Evolutionary conservation across 2,888 invertebrate species (phyloP), one percentile per base, ranked within the genome.

Genomic region (Chalcosyrphus nemorum): DNA sequence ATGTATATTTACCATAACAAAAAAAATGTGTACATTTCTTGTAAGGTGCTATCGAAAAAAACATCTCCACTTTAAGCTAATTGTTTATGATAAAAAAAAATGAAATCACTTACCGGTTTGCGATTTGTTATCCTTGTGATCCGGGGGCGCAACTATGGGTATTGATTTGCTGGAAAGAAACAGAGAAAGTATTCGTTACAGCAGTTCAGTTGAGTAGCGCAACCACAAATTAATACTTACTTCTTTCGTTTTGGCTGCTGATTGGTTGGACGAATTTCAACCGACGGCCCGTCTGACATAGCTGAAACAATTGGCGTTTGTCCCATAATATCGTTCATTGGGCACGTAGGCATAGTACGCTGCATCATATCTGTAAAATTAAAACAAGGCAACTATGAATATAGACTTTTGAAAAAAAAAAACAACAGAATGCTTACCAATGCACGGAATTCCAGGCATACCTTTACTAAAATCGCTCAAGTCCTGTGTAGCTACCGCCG

Each of bases 261-360:
- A 88, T 88, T 88, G 61, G 89, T 89, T 21, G 90, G 90, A 57
- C 89, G 88, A 86, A 91, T 91, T 87, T 91, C 91, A 15, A 91
- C 89, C 19, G 90, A 91, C 88, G 94, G 94, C 87, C 94, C 94
- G 89, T 95, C 94, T 72, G 94, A 93, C 92, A 94, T 94, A 85
- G 95, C 95, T 84, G 95, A 95, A 71, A 95, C 95, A 86, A 95
- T 93, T 50, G 95, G 95, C 27, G 94, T 94, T 80, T 89, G 89
- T 72, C 87, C 82, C 71, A 86, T 68, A 57, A 86, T 85, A 76
- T 89, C 81, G 54, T 47, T 68, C 7, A 70, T 65, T 71, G 57
- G 47, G 47, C 84, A 81, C 41, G 65, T 11, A 27, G 76, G 54
- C 38, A 81, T 72, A 43, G 59, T 24, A 52, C 84, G 84, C 57